phyloP scores from a whole-genome alignment of 2,113 vertebrate species.

The Camelus dromedarius region DNA sequence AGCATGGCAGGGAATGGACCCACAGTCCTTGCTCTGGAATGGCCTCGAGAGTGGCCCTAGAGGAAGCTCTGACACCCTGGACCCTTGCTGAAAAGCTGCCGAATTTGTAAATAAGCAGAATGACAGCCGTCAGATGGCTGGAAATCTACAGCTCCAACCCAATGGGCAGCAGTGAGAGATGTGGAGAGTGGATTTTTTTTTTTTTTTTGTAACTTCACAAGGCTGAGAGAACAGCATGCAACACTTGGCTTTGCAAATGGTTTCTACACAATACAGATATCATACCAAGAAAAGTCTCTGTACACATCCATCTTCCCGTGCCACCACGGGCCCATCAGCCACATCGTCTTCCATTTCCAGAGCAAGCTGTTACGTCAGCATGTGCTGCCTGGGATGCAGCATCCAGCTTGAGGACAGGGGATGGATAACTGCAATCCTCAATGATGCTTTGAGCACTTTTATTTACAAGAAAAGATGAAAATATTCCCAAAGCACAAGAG shows the following conservation, averaged over 20 bases:
- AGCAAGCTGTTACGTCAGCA: background rate
- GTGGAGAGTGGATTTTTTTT: background rate
- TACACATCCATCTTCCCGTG: background rate
- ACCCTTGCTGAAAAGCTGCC: background rate
- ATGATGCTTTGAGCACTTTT: too few species aligned
- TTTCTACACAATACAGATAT: background rate
- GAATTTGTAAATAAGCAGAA: slow-evolving; percentile 10
- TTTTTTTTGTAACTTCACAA: background rate
- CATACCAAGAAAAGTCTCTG: background rate
- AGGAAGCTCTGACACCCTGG: background rate
- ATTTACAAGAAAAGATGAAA: background rate
- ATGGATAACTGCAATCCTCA: background rate
- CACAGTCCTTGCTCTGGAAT: background rate
- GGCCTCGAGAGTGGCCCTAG: background rate
- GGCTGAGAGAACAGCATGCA: background rate
- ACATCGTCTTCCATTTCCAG: background rate
- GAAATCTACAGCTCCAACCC: background rate
- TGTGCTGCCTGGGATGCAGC: too few species aligned
- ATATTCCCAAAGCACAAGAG: background rate
- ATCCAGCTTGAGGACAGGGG: rapidly evolving
- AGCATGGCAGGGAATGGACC: background rate
- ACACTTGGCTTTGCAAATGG: background rate
- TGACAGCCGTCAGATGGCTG: slow-evolving; percentile 37
- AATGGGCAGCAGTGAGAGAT: background rate
- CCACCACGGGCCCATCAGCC: background rate